Percentiles rank a stretch among this genome's conserved stretches.
phyloP scores from a whole-genome alignment of 2,113 vertebrate species.

The Indri indri region DNA sequence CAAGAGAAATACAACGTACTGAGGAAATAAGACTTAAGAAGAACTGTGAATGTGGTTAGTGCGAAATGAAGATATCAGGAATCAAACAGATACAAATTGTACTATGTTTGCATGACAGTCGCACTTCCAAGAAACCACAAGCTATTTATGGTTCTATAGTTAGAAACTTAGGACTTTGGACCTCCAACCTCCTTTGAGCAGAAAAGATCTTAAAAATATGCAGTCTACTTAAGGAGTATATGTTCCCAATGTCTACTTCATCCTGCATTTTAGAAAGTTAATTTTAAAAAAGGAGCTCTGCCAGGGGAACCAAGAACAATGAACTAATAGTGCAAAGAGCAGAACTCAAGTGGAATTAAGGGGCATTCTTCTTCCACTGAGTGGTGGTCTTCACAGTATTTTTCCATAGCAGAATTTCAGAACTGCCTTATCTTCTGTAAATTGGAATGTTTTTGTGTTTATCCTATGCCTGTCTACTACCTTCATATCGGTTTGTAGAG shows the following conservation, averaged over 20 bases:
- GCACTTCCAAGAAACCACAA: neutral
- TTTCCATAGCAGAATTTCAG: neutral
- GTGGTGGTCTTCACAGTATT: neutral
- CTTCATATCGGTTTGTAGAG: neutral
- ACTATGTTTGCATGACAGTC: neutral
- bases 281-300: neutral
- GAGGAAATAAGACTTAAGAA: neutral
- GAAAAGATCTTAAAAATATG: neutral
- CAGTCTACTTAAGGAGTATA: neutral
- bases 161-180: neutral
- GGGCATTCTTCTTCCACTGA: accelerated
- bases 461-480: neutral
- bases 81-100: neutral
- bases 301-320: neutral
- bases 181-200: neutral
- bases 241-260: neutral
- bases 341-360: neutral
- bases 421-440: neutral
- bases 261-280: neutral
- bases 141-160: too few species aligned
- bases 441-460: neutral
- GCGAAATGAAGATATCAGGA: neutral
- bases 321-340: neutral
- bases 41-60: neutral
- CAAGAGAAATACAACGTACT: neutral